phyloP scores from a whole-genome alignment of 2,797 vertebrate species.

The Pelodytes ibericus region DNA sequence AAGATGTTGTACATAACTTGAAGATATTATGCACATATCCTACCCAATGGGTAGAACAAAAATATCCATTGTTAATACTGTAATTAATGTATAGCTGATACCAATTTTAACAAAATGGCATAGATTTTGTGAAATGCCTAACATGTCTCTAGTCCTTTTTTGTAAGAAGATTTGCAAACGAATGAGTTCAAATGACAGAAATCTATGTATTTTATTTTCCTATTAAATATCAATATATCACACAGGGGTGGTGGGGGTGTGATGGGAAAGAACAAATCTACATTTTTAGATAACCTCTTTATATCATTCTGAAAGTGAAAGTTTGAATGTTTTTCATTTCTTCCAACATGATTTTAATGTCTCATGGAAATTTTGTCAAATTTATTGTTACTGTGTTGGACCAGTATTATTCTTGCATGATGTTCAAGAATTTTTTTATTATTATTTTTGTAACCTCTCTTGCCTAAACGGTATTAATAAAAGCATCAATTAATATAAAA shows the following conservation, averaged over 20 bases:
- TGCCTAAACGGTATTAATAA: slow-evolving; percentile 29
- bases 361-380: slow-evolving; percentile 62
- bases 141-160: slow-evolving; percentile 81
- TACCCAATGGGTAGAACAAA: slow-evolving; percentile 97
- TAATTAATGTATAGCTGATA: slow-evolving; percentile 92
- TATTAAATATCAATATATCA: slow-evolving; percentile 81
- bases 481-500: slow-evolving; percentile 24
- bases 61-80: slow-evolving; percentile 87
- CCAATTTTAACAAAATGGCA: slow-evolving; percentile 89
- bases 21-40: slow-evolving; percentile 97
- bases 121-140: slow-evolving; percentile 90
- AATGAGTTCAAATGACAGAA: slow-evolving; percentile 82
- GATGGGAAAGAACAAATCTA: slow-evolving; percentile 69
- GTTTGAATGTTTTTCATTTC: slow-evolving; percentile 60
- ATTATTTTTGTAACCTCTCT: slow-evolving; percentile 11
- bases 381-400: slow-evolving; percentile 65
- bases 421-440: slow-evolving; percentile 7
- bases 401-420: slow-evolving; percentile 63
- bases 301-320: slow-evolving; percentile 64
- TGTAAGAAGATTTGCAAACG: slow-evolving; percentile 86
- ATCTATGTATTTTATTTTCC: slow-evolving; percentile 91
- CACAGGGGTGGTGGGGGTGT: slow-evolving; percentile 59
- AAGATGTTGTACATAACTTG: slow-evolving; percentile 96
- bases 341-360: slow-evolving; percentile 66
- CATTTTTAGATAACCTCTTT: slow-evolving; percentile 68